Conservation (phyloP, 2,797 vertebrate genomes). For the Myotis daubentonii region DNA sequence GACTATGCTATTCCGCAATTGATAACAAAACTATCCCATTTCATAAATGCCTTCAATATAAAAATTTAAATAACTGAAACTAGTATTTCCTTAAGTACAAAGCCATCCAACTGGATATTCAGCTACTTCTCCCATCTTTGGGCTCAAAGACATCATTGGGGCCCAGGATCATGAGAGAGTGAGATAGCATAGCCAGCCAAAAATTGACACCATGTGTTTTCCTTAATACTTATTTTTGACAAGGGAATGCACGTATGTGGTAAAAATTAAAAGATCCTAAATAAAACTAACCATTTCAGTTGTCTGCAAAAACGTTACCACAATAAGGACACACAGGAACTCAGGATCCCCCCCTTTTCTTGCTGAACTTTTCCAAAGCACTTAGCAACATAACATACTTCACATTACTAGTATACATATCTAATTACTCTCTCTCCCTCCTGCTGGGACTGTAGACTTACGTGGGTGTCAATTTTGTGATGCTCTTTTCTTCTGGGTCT, state of each 20-base stretch:
- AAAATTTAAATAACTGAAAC: background rate
- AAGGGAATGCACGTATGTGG: background rate
- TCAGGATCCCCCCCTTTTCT: background rate
- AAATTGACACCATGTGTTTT: background rate
- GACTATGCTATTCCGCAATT: background rate
- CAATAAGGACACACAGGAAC: background rate
- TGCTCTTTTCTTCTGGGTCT: background rate
- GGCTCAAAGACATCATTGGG: background rate
- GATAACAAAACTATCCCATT: background rate
- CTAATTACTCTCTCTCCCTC: background rate
- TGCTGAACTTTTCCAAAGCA: background rate
- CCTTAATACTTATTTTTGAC: background rate
- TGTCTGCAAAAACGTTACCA: background rate
- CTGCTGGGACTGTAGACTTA: background rate
- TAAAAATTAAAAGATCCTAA: background rate
- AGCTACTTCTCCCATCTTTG: background rate
- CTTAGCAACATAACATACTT: background rate
- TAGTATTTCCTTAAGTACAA: background rate
- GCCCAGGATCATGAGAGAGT: background rate
- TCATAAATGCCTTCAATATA: background rate
- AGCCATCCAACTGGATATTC: background rate
- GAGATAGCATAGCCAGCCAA: accelerated
- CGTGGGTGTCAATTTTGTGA: background rate
- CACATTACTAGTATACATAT: background rate
- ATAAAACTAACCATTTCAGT: background rate